Percentiles rank a stretch among this genome's conserved stretches.
These are phyloP conservation scores for Drosophila fungiperda DNA, from an alignment of 2,888 invertebrate genomes.

Conservation along the genomic window DNA sequence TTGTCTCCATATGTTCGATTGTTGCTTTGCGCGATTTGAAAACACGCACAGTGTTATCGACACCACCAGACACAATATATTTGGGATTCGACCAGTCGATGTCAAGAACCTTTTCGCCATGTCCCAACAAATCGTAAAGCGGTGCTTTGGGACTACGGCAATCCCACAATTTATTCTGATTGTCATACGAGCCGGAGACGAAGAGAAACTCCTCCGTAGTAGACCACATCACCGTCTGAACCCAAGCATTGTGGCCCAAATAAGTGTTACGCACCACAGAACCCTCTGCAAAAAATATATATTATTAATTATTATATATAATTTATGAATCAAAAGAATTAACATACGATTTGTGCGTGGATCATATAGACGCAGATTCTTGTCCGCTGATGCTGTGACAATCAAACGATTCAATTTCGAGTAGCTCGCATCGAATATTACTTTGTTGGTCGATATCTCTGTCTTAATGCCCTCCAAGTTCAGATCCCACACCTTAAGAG, in stretches of 20 bases:
- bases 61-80: constrained; percentile 95
- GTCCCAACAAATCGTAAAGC: constrained; percentile 96
- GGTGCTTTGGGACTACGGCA: constrained; percentile 95
- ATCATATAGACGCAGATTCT: constrained; percentile 96
- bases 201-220: constrained; percentile 92
- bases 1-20: constrained; percentile 54
- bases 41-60: constrained; percentile 96
- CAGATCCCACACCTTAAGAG: constrained; percentile 97
- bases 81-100: constrained; percentile 97
- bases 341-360: constrained; percentile 92
- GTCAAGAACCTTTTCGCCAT: constrained; percentile 96
- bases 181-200: constrained; percentile 96
- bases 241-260: constrained; percentile 95
- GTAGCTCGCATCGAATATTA: constrained; percentile 94
- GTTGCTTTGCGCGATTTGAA: constrained; percentile 88
- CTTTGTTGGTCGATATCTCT: constrained; percentile 94
- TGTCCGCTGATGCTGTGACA: constrained; percentile 95
- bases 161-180: constrained; percentile 97
- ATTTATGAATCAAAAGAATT: not conserved
- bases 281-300: constrained; percentile 88
- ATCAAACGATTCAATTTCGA: constrained; percentile 91
- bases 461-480: constrained; percentile 93
- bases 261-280: constrained; percentile 94
- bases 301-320: not conserved
- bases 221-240: constrained; percentile 96